Evolutionary conservation across 2,797 vertebrate genomes (phyloP), one percentile per base, ranked within the genome.

Genomic region (Varecia variegata): DNA sequence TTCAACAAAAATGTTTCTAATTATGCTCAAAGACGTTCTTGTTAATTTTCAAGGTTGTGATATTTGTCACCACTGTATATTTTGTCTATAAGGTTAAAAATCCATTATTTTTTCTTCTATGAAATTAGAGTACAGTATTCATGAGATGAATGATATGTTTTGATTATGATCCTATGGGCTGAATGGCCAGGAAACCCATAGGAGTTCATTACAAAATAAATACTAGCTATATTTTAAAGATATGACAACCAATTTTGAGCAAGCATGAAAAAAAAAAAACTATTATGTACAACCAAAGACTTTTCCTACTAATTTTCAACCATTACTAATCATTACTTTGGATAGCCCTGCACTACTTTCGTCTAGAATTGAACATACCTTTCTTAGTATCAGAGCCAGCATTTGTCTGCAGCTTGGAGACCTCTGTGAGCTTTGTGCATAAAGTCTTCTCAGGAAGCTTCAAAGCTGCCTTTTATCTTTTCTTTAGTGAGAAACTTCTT

Each of bases 381-480:
- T 84, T 65, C 52, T 76, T 32, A 54, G 67, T 81, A 65, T 81
- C 23, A 81, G 35, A 86, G 25, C 8, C n/a, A 86, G 30, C 13
- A 21, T 88, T 52, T 85, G 54, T 88, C 58, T 83, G 58, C 14
- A 95, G 45, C 45, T 67, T 85, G 52, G 25, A 38, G 83, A 90
- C 54, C 35, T 88, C 58, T 30, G 9, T 30, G 85, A 95, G 58
- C 54, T 76, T 79, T 81, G 35, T 40, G 45, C 73, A 68, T 71
- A 40, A 88, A 85, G 56, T 74, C 23, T 71, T 62, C 87, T 74
- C 76, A 52, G 10, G 9, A 40, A 74, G 50, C 83, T 94, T 89
- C 95, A 97, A 88, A 88, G 94, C 40, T 11, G 23, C 13, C 60
- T 88, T 96, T 97, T 65, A 93, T 90, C 52, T 93, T 88, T 94